Conservation (phyloP, 37 sponge, comb jelly and placozoan genomes). For the Chondrilla cf. caribensis region DNA sequence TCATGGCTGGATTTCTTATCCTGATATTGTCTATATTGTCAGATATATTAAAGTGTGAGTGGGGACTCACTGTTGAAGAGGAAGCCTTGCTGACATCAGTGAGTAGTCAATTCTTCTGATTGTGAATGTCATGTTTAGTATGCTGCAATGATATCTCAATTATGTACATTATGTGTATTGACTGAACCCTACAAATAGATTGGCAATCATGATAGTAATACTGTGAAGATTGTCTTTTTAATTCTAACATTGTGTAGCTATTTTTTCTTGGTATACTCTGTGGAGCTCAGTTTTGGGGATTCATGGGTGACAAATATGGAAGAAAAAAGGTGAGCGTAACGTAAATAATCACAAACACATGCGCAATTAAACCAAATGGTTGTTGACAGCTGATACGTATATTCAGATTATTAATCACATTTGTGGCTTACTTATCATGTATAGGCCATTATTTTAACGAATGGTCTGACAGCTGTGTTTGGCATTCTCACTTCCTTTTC, state of each 20-base stretch:
- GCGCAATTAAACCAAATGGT: no score
- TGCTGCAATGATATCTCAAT: no score
- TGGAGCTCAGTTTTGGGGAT: constrained; percentile 57
- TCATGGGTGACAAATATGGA: constrained; percentile 49
- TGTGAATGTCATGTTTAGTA: no score
- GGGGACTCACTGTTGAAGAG: background rate
- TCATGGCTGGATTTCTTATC: background rate
- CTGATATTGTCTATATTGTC: background rate
- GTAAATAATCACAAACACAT: background rate
- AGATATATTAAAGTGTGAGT: constrained; percentile 1
- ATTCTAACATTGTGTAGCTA: constrained; percentile 43
- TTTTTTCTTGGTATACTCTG: constrained; percentile 70
- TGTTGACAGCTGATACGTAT: no score
- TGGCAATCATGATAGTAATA: no score
- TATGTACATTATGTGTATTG: no score
- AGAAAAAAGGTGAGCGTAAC: constrained; percentile 36
- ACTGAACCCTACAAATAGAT: no score
- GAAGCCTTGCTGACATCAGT: constrained; percentile 15
- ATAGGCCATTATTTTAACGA: constrained; percentile 8
- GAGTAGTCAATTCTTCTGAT: background rate
- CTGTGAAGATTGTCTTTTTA: no score
- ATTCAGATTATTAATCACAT: no score
- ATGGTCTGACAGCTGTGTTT: background rate
- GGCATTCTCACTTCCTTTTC: constrained; percentile 38
- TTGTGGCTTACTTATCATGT: no score